Evolutionary conservation across 2,797 vertebrate species (phyloP).

Genomic region (Galago senegalensis): DNA sequence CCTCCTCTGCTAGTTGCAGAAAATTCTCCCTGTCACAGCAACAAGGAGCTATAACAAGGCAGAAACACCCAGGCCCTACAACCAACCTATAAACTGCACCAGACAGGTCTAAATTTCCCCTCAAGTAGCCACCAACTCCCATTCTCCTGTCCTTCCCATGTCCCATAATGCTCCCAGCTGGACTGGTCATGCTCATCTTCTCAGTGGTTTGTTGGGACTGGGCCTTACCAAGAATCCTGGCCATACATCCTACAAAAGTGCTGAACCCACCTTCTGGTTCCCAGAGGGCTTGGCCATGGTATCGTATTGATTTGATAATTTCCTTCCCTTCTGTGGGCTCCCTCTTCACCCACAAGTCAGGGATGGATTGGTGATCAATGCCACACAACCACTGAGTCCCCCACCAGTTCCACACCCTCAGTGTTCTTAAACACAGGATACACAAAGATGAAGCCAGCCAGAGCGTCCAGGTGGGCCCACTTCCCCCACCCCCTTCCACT

Average conservation of each 20-base stretch:
- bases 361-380: background rate
- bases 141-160: background rate
- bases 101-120: background rate
- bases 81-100: background rate
- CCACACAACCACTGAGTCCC: background rate
- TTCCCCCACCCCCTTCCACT: background rate
- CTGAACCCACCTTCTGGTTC: background rate
- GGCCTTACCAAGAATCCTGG: background rate
- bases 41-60: background rate
- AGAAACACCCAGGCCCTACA: background rate
- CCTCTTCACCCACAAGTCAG: background rate
- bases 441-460: background rate
- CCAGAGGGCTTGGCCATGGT: background rate
- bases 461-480: background rate
- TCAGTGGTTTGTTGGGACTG: background rate
- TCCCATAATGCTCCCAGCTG: fast-evolving
- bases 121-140: background rate
- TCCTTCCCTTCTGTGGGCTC: background rate
- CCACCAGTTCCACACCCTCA: background rate
- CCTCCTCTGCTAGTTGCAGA: background rate
- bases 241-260: background rate
- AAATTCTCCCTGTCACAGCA: background rate
- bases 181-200: background rate
- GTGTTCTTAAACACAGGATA: background rate
- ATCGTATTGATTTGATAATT: background rate